Evolutionary conservation across 2,797 vertebrate genomes (phyloP).

Genomic region (Epinephelus coioides): DNA sequence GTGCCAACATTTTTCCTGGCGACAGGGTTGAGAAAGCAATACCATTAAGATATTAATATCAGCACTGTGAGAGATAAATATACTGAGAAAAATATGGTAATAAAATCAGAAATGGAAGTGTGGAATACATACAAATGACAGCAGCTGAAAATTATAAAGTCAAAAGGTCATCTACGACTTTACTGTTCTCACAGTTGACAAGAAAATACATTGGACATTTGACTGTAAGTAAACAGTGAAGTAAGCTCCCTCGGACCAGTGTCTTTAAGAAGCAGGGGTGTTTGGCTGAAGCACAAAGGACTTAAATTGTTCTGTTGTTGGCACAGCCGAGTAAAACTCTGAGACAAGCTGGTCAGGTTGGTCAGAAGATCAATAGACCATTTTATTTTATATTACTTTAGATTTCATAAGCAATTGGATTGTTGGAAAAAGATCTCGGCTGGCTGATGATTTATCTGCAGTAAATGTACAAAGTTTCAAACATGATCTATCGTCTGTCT

Average conservation of each 20-base stretch:
- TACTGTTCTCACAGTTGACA: neutral
- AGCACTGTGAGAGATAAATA: neutral
- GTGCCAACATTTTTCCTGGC: too few species aligned
- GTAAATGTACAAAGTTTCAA: neutral
- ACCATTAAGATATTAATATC: neutral
- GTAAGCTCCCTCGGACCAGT: neutral
- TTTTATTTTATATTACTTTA: neutral
- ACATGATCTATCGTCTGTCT: neutral
- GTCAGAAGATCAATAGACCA: neutral
- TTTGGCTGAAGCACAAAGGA: slow-evolving; percentile 20
- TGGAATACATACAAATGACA: neutral
- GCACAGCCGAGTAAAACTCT: neutral
- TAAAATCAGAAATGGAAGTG: slow-evolving; percentile 8
- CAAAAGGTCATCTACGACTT: slow-evolving; percentile 19
- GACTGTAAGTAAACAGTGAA: slow-evolving; percentile 39
- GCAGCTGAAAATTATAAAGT: slow-evolving; percentile 3
- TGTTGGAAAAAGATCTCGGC: neutral
- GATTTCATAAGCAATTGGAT: neutral
- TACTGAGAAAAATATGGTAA: neutral
- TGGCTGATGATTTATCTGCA: neutral
- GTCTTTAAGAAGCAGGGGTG: neutral
- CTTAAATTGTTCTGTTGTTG: slow-evolving; percentile 35
- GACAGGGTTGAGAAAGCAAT: neutral
- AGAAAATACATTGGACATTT: slow-evolving; percentile 33
- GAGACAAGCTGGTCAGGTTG: neutral